A percentile compares a stretch with the other conserved stretches of the same genome.
These are phyloP conservation scores for Saturnia pavonia DNA, from an alignment of 2,888 invertebrate genomes.

Conservation along the genomic window DNA sequence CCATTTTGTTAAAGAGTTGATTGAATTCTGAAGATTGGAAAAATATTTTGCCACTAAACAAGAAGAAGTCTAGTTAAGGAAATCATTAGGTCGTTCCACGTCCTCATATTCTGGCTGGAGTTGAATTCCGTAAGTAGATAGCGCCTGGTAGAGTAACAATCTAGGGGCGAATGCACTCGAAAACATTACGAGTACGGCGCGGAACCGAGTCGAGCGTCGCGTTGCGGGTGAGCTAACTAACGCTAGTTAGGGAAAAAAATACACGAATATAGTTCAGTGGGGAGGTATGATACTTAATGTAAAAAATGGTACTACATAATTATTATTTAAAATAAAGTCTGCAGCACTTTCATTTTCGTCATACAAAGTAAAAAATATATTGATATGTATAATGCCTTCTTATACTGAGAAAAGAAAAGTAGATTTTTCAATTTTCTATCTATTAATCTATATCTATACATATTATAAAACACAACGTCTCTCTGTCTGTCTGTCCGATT, in stretches of 20 bases:
- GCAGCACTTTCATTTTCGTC: too few species aligned
- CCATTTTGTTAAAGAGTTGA: too few species aligned
- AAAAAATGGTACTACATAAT: background rate
- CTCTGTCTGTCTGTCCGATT: too few species aligned
- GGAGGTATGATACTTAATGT: background rate
- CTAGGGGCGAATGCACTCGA: slow-evolving; percentile 55
- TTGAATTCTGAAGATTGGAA: too few species aligned
- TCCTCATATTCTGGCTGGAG: slow-evolving; percentile 30
- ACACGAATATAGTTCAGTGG: slow-evolving; percentile 27
- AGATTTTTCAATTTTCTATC: too few species aligned
- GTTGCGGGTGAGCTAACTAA: slow-evolving; percentile 52
- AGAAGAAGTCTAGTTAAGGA: slow-evolving; percentile 25
- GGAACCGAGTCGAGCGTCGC: slow-evolving; percentile 52
- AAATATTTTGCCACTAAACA: background rate
- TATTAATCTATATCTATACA: too few species aligned
- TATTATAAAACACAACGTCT: too few species aligned
- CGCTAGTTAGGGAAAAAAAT: slow-evolving; percentile 37
- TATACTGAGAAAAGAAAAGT: too few species aligned
- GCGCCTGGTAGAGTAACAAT: slow-evolving; percentile 58
- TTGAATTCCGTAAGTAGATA: slow-evolving; percentile 28
- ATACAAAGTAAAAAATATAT: too few species aligned
- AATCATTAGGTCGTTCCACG: slow-evolving; percentile 45
- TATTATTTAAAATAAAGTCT: too few species aligned
- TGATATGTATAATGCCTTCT: too few species aligned
- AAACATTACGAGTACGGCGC: slow-evolving; percentile 62